Evolutionary conservation across 2,888 invertebrate genomes (phyloP).

Genomic region (Ypsolopha sequella): DNA sequence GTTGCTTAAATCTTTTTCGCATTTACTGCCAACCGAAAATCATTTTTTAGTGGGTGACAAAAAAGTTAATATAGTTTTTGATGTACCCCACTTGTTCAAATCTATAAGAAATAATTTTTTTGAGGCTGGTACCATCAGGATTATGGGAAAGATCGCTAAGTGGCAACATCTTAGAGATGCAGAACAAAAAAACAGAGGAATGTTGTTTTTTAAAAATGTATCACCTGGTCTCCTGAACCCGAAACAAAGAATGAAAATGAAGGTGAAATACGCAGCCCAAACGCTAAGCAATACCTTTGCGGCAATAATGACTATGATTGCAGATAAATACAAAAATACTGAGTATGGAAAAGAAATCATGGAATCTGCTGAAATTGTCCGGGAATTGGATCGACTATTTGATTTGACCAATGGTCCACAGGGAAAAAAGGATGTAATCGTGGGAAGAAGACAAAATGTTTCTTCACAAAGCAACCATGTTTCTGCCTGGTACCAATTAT

Average conservation of each 20-base stretch:
- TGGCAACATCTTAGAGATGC: constrained; percentile 6
- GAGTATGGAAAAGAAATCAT: constrained; percentile 2
- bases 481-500: constrained; percentile 6
- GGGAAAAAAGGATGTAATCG: constrained; percentile 9
- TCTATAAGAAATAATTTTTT: no score
- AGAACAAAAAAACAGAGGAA: constrained; percentile 4
- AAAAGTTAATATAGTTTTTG: constrained; percentile 8
- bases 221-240: background rate
- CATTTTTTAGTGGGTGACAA: constrained; percentile 4
- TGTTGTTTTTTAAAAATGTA: constrained; percentile 4
- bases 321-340: background rate
- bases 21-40: constrained; percentile 1
- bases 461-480: constrained; percentile 6
- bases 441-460: constrained; percentile 11
- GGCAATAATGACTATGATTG: constrained; percentile 10
- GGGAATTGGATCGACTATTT: constrained; percentile 8
- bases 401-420: constrained; percentile 12
- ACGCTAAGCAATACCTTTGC: constrained; percentile 11
- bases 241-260: constrained; percentile 9
- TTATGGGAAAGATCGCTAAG: constrained; percentile 4
- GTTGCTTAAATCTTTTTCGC: no score
- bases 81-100: constrained; percentile 9
- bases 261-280: constrained; percentile 11
- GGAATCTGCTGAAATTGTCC: constrained; percentile 8
- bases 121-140: constrained; percentile 4